Percentiles rank a stretch among this genome's conserved stretches.
phyloP scores from a whole-genome alignment of 1,140 invertebrate species.

The Halesus radiatus region DNA sequence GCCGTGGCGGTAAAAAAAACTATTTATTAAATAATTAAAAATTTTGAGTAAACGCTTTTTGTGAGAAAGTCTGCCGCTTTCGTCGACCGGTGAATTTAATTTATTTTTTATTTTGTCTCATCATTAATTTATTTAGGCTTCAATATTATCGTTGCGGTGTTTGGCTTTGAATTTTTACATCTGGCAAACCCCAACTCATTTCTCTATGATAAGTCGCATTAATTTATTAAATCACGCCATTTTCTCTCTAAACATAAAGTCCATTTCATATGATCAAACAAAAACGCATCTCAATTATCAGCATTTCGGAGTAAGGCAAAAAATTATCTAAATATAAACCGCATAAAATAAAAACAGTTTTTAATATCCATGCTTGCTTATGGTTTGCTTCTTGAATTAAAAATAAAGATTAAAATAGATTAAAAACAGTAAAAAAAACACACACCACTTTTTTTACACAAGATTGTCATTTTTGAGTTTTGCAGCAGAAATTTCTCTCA shows the following conservation, averaged over 20 bases:
- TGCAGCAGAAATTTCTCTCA: not conserved
- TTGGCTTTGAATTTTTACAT: slow-evolving; percentile 39
- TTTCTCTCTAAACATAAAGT: slow-evolving; percentile 17
- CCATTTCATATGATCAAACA: slow-evolving; percentile 17
- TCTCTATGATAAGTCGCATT: slow-evolving; percentile 31
- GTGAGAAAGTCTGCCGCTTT: slow-evolving; percentile 32
- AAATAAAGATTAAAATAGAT: slow-evolving; percentile 20
- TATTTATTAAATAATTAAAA: not conserved
- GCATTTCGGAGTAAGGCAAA: not conserved
- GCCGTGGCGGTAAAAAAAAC: not conserved
- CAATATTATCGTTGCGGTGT: slow-evolving; percentile 16
- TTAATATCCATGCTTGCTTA: slow-evolving; percentile 34
- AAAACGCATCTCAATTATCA: not conserved
- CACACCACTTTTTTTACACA: too few relatives aligned
- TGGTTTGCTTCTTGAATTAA: slow-evolving; percentile 14
- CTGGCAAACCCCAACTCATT: slow-evolving; percentile 20
- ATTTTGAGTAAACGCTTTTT: slow-evolving; percentile 40
- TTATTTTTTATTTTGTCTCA: slow-evolving; percentile 34
- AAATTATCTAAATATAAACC: not conserved
- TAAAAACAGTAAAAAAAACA: not conserved
- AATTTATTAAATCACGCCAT: slow-evolving; percentile 37
- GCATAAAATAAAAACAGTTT: not conserved
- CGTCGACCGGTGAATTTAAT: not conserved
- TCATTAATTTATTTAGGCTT: slow-evolving; percentile 41
- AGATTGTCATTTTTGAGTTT: not conserved